Conservation (phyloP, 2,797 vertebrate species). For the Acipenser transmontanus region DNA sequence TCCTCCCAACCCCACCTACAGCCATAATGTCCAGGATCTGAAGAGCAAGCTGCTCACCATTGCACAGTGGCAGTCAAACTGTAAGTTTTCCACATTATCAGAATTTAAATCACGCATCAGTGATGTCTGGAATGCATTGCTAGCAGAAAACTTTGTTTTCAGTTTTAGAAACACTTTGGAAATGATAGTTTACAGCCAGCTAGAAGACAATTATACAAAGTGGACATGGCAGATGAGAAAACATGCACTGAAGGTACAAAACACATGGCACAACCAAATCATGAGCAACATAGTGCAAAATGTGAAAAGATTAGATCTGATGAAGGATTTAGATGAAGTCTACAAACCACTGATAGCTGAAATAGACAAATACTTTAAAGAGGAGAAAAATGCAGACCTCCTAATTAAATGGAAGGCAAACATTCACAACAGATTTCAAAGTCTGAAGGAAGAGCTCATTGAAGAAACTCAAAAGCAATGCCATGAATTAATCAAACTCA, state of each 20-base stretch:
- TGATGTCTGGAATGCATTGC: constrained; percentile 41
- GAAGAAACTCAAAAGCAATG: constrained; percentile 19
- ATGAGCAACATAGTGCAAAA: constrained; percentile 21
- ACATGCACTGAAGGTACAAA: constrained; percentile 30
- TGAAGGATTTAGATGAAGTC: constrained; percentile 3
- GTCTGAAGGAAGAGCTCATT: constrained; percentile 30
- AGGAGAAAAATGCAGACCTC: constrained; percentile 33
- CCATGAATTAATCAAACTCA: constrained; percentile 11
- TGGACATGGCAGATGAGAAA: constrained; percentile 46
- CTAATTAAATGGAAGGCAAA: constrained; percentile 40
- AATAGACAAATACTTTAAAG: constrained; percentile 40
- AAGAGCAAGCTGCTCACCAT: constrained; percentile 10
- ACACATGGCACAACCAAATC: constrained; percentile 31
- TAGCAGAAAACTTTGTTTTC: constrained; percentile 50
- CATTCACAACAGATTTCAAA: constrained; percentile 30
- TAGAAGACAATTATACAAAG: constrained; percentile 29
- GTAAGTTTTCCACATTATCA: constrained; percentile 15
- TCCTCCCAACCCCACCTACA: constrained; percentile 21
- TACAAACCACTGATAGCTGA: constrained; percentile 22
- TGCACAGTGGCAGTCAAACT: constrained; percentile 2
- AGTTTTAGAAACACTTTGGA: constrained; percentile 50
- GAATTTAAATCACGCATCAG: constrained; percentile 31
- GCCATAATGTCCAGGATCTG: constrained; percentile 21
- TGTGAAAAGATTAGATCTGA: neutral
- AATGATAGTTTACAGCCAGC: constrained; percentile 30